These are phyloP conservation scores for Mycetomoellerius zeteki DNA, from an alignment of 1,140 invertebrate species.

Conservation along the genomic window DNA sequence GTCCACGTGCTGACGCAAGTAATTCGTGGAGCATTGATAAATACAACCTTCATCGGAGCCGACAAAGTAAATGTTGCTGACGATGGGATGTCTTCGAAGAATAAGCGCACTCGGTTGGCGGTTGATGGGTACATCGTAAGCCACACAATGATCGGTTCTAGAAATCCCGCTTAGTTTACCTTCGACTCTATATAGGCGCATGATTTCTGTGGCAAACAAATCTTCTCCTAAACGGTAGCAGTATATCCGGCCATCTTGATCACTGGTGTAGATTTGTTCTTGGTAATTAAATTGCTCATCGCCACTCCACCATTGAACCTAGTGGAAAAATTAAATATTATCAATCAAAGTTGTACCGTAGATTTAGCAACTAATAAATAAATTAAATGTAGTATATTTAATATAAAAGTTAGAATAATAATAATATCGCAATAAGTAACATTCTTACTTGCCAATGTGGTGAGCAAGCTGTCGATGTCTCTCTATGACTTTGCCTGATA, in stretches of 20 bases:
- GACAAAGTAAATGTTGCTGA: slow-evolving; percentile 91
- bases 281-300: slow-evolving; percentile 75
- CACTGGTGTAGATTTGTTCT: slow-evolving; percentile 81
- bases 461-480: slow-evolving; percentile 88
- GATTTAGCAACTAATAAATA: not conserved
- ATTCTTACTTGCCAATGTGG: slow-evolving; percentile 88
- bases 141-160: slow-evolving; percentile 60
- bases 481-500: slow-evolving; percentile 87
- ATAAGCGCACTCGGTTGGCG: slow-evolving; percentile 89
- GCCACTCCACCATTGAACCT: slow-evolving; percentile 83
- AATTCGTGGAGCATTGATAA: slow-evolving; percentile 91
- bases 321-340: not conserved
- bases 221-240: slow-evolving; percentile 83
- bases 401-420: not conserved
- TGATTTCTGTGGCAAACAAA: slow-evolving; percentile 88
- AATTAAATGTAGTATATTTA: not conserved
- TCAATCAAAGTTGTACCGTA: not conserved
- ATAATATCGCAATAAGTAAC: not conserved
- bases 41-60: slow-evolving; percentile 95
- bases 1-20: slow-evolving; percentile 90
- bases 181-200: slow-evolving; percentile 89
- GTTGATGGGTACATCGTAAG: slow-evolving; percentile 86
- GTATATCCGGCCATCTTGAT: slow-evolving; percentile 81
- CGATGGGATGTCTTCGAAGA: slow-evolving; percentile 89
- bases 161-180: slow-evolving; percentile 89